Evolutionary conservation across 2,113 vertebrate species (phyloP), one percentile per base, ranked within the genome.

Genomic region (Benitochromis conjunctus): DNA sequence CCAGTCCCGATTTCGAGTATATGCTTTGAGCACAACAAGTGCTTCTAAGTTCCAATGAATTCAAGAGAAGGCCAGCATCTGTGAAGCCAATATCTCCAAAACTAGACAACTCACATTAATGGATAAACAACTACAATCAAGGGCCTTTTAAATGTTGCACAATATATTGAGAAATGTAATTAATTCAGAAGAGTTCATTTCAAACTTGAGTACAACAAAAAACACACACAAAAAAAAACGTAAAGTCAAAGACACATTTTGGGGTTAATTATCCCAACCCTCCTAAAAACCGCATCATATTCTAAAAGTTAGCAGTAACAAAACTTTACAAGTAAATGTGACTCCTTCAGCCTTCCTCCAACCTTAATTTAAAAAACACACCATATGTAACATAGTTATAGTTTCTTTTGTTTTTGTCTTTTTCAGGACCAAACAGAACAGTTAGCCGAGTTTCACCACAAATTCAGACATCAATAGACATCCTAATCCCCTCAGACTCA

Each of bases 381-480:
- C n/a, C 21, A 57, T 38, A 18, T 48, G 55, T 51, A 26, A 84
- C 62, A 43, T 36, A 41, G 5, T 69, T 41, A 60, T 26, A 69
- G 4, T 8, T 7, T 62, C 36, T 58, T 71, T 82, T 81, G 18
- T 83, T 80, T 78, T 71, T 54, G 71, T 26, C 3, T 60, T 36
- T 78, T 56, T 80, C 13, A 43, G 12, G 78, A 18, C 9, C 2
- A 16, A n/a, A 57, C n/a, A 62, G 41, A 53, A 18, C 10, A 51
- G 38, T 79, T 19, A 6, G 85, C 69, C 80, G 64, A 69, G 29
- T 76, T 51, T 13, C 29, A 21, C 24, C 43, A 64, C 53, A 81
- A 87, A 88, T 82, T 86, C 85, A 92, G 87, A 90, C 89, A 86
- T 89, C 86, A 84, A 76, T 66, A 87, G 57, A 81, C 48, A 5